Base-by-base conservation (phyloP, 92 coral and sea anemone species). In the Porites divaricata region DNA sequence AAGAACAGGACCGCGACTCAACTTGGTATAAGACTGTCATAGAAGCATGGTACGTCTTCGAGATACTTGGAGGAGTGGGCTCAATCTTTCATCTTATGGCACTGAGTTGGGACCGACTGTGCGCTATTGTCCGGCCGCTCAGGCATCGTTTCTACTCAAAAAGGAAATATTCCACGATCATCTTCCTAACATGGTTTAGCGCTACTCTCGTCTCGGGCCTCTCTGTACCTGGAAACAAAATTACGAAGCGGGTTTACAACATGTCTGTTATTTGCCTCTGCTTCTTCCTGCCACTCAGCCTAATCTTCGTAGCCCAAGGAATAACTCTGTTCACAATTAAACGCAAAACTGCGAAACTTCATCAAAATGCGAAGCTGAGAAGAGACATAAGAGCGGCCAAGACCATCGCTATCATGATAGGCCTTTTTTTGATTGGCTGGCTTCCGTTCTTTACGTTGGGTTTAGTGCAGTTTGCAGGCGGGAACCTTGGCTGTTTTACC, bases 61-160 rank as follows among this genome's bases (percentile, higher is more conserved):
- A 93, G 69, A 93, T 93, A 79, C 85, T 90, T 13, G 94, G 91
- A 14, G 96, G 96, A 8, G 93, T 93, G 25, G 89, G 96, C 2
- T 93, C 96, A 13, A 93, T 93, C 15, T 88, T 89, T 10, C 96
- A 93, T 51, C 88, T 93, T 13, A 81, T 92, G 85, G 96, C 96
- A 1, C 75, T 93, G 25, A 93, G 94, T 78, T 93, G 96, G 96
- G 96, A 90, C 73, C 80, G 96, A 16, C 80, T 93, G 23, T 93
- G 96, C 63, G 96, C 96, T 0, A 90, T 93, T 20, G 94, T 93
- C 1, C 85, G 96, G 96, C 96, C 96, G 68, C 82, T 93, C 24
- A 77, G 83, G 12, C 96, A 93, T 72, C 93, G 94, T 28, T 79
- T 88, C 1, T 93, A 93, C 77, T 79, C 93, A 2, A 69, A 75